phyloP scores from a whole-genome alignment of 2,113 vertebrate genomes.

The Chloropsis cyanopogon region DNA sequence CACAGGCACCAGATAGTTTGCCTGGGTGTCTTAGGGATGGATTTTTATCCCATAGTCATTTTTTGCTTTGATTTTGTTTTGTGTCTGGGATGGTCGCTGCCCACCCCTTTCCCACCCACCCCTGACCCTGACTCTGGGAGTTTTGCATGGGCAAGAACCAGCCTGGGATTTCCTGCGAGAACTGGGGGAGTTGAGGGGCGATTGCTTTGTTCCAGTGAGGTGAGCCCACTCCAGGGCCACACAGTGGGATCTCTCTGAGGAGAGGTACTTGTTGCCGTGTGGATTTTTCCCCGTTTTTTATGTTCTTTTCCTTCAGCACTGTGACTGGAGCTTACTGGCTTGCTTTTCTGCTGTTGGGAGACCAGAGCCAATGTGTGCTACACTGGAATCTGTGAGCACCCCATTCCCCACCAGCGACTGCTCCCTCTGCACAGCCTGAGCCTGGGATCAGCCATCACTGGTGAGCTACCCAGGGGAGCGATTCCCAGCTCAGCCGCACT shows the following conservation, averaged over 20 bases:
- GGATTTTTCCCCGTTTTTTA: accelerated
- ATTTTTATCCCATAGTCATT: neutral
- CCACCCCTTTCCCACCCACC: accelerated
- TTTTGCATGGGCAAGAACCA: neutral
- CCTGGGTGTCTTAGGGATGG: neutral
- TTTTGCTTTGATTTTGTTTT: neutral
- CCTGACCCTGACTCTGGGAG: accelerated
- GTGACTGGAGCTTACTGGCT: neutral
- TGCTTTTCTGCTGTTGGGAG: neutral
- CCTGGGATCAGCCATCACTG: accelerated
- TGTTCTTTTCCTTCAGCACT: neutral
- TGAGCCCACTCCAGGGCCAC: neutral
- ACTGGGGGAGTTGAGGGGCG: accelerated
- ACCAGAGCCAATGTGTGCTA: neutral
- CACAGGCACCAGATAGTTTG: neutral
- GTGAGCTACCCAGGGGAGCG: neutral
- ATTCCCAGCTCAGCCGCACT: neutral
- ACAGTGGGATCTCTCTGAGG: accelerated
- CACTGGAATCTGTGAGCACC: neutral
- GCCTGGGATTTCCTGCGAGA: neutral
- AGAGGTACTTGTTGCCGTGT: accelerated
- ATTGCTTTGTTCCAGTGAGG: neutral
- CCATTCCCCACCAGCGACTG: neutral
- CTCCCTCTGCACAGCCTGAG: neutral
- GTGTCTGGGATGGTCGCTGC: too few relatives aligned